Evolutionary conservation across 2,797 vertebrate species (phyloP).

Genomic region (Sus cebifrons): DNA sequence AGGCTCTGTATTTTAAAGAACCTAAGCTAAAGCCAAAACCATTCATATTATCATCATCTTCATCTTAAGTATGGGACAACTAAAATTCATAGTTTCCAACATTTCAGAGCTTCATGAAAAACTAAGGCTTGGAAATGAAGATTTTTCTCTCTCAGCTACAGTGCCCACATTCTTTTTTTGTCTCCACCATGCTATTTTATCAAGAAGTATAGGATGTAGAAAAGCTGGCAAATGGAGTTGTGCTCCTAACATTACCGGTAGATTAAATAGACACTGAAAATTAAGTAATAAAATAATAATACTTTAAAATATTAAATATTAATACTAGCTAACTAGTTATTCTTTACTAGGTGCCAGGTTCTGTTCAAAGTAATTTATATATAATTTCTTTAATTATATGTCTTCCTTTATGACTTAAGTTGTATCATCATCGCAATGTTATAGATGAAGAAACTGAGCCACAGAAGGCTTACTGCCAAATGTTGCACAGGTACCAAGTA

Average conservation of each 20-base stretch:
- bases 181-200: neutral
- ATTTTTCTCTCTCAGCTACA: neutral
- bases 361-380: conserved; percentile 8
- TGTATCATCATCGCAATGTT: neutral
- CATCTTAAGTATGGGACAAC: conserved; percentile 3
- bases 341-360: neutral
- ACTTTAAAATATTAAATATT: neutral
- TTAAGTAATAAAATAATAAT: neutral
- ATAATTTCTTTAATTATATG: conserved; percentile 1
- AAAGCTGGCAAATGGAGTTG: neutral
- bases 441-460: neutral
- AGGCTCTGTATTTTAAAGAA: neutral
- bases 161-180: neutral
- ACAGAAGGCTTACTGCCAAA: neutral
- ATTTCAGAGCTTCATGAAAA: neutral
- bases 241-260: neutral
- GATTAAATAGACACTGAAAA: neutral
- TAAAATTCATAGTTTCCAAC: neutral
- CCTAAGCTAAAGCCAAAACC: neutral
- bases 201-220: neutral
- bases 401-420: neutral
- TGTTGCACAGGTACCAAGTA: neutral
- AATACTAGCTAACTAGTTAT: neutral
- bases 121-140: neutral
- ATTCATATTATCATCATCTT: neutral